Evolutionary conservation across 2,797 vertebrate genomes (phyloP), one percentile per base, ranked within the genome.

Genomic region (Arnoldichthys spilopterus): DNA sequence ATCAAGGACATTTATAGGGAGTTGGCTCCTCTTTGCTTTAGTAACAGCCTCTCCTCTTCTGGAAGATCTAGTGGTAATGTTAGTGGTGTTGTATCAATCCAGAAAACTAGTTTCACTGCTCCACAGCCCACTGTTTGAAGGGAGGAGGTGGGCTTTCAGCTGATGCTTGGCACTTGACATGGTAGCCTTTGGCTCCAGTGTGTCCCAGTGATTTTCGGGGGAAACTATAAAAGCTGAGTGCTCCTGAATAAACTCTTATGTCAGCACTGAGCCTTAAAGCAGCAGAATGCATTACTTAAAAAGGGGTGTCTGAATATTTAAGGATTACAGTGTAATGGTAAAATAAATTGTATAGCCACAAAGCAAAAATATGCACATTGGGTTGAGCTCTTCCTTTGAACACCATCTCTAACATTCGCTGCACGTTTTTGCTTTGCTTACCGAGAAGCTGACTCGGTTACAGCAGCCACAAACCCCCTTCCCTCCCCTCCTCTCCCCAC

Each of bases 381-480:
- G 24, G 2, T 2, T 66, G 28, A 37, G 61, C 3, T 37, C 3
- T 13, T 63, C 34, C 15, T 45, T 24, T 45, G 82, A 73, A 76
- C 68, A 78, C 34, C 37, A 30, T 78, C 79, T 59, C 72, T 86
- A 75, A 88, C 86, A 90, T 93, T 92, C 90, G 89, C 88, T 90
- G 85, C 93, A 93, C 85, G 90, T 91, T 91, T 69, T 89, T 88
- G 87, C 91, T 92, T 92, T 92, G 90, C 91, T 93, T 91, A 92
- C 92, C 83, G 83, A 89, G 86, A 89, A 90, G 61, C 89, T 87
- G 89, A 89, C 88, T 91, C 66, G 37, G 90, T 91, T 91, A 90
- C 91, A 90, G 83, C 85, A 78, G 69, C 84, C 79, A 83, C 86
- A 87, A 86, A 81, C 79, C 85, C 47, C 45, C 51, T 82, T 78